Conservation (phyloP, 2,113 vertebrate species). For the Centropus unirufus region DNA sequence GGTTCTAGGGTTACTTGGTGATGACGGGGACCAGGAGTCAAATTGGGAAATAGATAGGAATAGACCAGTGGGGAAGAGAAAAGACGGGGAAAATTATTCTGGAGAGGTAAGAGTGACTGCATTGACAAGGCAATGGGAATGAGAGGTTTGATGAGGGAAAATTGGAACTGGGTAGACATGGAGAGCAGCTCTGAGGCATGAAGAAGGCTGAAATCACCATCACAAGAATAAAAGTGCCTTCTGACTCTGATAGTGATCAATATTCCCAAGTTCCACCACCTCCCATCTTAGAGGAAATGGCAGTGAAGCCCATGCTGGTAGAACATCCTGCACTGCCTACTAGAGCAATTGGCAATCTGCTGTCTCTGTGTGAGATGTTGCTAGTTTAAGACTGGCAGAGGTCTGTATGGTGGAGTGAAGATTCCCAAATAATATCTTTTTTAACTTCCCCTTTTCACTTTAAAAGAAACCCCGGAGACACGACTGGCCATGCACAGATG, state of each 20-base stretch:
- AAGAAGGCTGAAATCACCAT: background rate
- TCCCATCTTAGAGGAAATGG: background rate
- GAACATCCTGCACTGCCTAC: background rate
- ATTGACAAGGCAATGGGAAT: background rate
- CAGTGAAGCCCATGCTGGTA: background rate
- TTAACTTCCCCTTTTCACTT: background rate
- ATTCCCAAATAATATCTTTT: background rate
- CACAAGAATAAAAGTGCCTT: background rate
- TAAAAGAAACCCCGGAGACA: background rate
- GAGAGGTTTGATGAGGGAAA: background rate
- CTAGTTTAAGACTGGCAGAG: background rate
- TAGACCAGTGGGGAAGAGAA: background rate
- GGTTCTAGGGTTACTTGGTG: background rate
- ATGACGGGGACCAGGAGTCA: rapidly evolving
- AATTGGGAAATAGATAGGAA: background rate
- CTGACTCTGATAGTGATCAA: background rate
- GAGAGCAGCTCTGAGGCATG: background rate
- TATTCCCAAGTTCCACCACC: background rate
- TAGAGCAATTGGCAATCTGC: background rate
- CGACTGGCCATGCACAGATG: too few species aligned
- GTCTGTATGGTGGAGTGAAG: background rate
- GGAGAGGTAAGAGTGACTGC: background rate
- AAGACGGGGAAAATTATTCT: background rate
- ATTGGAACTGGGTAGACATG: rapidly evolving
- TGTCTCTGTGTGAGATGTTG: background rate